Evolutionary conservation across 1,140 invertebrate species (phyloP).

Genomic region (Brachionus rubens): DNA sequence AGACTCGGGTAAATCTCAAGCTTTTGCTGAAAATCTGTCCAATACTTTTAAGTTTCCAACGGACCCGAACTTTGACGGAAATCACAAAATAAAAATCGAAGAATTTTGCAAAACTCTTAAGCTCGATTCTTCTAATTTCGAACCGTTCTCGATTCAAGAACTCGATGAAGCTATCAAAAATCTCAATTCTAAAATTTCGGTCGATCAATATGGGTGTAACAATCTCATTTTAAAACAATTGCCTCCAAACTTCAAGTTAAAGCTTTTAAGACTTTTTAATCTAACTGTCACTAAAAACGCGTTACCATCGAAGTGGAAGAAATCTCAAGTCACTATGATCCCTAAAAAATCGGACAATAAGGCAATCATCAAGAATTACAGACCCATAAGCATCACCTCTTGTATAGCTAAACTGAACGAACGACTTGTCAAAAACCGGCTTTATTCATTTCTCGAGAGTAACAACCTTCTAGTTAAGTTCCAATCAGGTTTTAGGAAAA

Average conservation of each 20-base stretch:
- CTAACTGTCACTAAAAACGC: not conserved
- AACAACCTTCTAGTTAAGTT: too few species aligned
- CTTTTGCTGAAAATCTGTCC: not conserved
- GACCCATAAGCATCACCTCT: not conserved
- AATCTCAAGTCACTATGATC: not conserved
- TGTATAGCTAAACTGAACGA: too few species aligned
- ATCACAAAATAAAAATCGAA: not conserved
- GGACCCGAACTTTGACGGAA: not conserved
- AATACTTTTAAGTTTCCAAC: not conserved
- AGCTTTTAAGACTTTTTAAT: not conserved
- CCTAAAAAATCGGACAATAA: not conserved
- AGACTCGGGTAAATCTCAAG: too few species aligned
- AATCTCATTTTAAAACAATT: not conserved
- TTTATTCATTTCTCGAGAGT: too few species aligned
- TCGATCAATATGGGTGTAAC: not conserved
- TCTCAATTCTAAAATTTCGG: not conserved
- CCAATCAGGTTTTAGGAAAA: too few species aligned
- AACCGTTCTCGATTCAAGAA: not conserved
- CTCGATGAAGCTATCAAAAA: not conserved
- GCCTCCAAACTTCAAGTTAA: not conserved
- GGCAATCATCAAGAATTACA: not conserved
- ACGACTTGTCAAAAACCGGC: too few species aligned
- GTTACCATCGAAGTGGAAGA: too few species aligned
- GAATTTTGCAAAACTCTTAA: not conserved
- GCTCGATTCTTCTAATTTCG: not conserved